Percentiles rank a stretch among this genome's conserved stretches.
phyloP scores from a whole-genome alignment of 2,888 invertebrate species.

The Agonopterix heracliana region DNA sequence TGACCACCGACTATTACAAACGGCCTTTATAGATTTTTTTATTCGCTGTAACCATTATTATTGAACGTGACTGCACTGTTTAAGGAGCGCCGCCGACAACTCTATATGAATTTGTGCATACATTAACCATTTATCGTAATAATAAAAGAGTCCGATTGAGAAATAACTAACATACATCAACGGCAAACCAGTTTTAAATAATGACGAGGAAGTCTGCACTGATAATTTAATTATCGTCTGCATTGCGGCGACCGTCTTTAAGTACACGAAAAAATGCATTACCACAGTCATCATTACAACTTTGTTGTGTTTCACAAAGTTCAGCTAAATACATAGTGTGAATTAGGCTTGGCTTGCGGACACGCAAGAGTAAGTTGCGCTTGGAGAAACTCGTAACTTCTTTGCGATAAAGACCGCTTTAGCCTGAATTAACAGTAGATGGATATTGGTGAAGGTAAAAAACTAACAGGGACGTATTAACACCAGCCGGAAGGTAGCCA shows the following conservation, averaged over 20 bases:
- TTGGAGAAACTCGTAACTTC: slow-evolving; percentile 26
- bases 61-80: slow-evolving; percentile 55
- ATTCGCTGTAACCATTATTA: slow-evolving; percentile 43
- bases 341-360: slow-evolving; percentile 55
- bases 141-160: slow-evolving; percentile 14
- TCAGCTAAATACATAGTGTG: slow-evolving; percentile 70
- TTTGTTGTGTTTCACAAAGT: slow-evolving; percentile 68
- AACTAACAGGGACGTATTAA: slow-evolving; percentile 69
- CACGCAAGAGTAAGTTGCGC: slow-evolving; percentile 19
- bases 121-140: slow-evolving; percentile 41
- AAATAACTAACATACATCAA: slow-evolving; percentile 6
- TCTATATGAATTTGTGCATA: slow-evolving; percentile 53
- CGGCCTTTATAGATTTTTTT: slow-evolving; percentile 58
- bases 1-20: slow-evolving; percentile 65
- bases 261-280: slow-evolving; percentile 67
- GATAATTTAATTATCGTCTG: slow-evolving; percentile 67
- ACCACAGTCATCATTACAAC: slow-evolving; percentile 64
- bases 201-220: slow-evolving; percentile 59
- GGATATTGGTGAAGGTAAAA: slow-evolving; percentile 46
- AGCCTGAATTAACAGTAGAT: slow-evolving; percentile 30
- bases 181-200: slow-evolving; percentile 55
- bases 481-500: slow-evolving; percentile 58
- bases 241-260: slow-evolving; percentile 53
- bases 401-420: slow-evolving; percentile 42
- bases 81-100: slow-evolving; percentile 46